Conservation (phyloP, 2,888 invertebrate species). For the Diploptera punctata region DNA sequence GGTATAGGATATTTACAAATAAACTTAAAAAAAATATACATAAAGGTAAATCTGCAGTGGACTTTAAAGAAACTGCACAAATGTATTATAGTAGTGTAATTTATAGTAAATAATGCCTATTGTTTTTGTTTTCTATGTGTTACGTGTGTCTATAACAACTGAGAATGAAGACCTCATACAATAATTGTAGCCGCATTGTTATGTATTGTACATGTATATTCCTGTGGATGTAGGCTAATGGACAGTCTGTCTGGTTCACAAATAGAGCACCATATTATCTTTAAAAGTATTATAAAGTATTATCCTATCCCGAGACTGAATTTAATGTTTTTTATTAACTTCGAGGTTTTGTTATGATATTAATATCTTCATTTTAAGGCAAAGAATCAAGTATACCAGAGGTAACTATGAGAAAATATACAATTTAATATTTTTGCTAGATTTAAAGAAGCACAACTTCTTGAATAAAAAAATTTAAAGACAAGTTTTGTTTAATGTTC, state of each 20-base stretch:
- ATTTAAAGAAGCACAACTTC: no score
- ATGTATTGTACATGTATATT: constrained; percentile 24
- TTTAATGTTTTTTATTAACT: no score
- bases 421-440: no score
- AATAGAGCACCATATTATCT: constrained; percentile 1
- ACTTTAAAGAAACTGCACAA: background rate
- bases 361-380: no score
- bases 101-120: constrained; percentile 23
- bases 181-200: constrained; percentile 23
- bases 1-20: background rate
- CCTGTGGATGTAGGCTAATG: constrained; percentile 22
- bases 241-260: background rate
- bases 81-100: constrained; percentile 19
- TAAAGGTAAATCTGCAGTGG: background rate
- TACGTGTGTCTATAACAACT: constrained; percentile 14
- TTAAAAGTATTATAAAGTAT: no score
- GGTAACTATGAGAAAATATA: no score
- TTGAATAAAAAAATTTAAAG: no score
- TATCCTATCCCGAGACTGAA: no score
- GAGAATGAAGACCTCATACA: constrained; percentile 21
- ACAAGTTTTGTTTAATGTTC: no score
- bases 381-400: no score
- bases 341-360: no score
- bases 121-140: constrained; percentile 19
- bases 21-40: background rate